A percentile compares a stretch with the other conserved stretches of the same genome.
Conservation (phyloP, 2,797 vertebrate species). For the Parauchenoglanis ngamensis region DNA sequence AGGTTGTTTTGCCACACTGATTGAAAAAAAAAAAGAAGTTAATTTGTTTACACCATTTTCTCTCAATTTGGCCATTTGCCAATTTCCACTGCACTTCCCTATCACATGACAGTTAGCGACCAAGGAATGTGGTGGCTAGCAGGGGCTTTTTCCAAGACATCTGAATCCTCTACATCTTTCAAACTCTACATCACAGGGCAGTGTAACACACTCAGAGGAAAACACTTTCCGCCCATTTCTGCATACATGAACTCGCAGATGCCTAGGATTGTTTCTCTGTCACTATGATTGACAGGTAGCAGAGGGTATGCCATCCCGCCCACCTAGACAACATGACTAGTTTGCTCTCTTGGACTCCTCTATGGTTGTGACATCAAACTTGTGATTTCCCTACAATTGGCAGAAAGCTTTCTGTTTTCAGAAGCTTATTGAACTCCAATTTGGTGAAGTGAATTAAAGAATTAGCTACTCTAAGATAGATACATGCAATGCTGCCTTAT, state of each 20-base stretch:
- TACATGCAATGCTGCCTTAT: background rate
- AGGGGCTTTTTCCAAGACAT: background rate
- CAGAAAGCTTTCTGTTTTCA: background rate
- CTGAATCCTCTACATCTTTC: background rate
- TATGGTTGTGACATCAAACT: background rate
- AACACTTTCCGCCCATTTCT: background rate
- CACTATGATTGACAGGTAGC: background rate
- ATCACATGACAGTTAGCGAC: background rate
- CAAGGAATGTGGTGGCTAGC: background rate
- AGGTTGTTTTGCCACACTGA: background rate
- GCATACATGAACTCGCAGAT: background rate
- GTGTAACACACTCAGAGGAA: no score
- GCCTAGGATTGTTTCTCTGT: background rate
- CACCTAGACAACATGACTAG: background rate
- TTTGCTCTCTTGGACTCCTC: background rate
- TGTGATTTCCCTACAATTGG: background rate
- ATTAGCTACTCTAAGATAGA: no score
- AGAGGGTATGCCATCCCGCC: background rate
- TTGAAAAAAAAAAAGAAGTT: background rate
- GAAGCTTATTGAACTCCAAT: background rate
- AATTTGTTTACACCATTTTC: background rate
- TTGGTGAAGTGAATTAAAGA: background rate
- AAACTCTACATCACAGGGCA: background rate
- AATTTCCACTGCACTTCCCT: background rate
- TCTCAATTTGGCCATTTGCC: background rate